Evolutionary conservation across 2,797 vertebrate genomes (phyloP), one percentile per base, ranked within the genome.

Genomic region (Manis pentadactyla): DNA sequence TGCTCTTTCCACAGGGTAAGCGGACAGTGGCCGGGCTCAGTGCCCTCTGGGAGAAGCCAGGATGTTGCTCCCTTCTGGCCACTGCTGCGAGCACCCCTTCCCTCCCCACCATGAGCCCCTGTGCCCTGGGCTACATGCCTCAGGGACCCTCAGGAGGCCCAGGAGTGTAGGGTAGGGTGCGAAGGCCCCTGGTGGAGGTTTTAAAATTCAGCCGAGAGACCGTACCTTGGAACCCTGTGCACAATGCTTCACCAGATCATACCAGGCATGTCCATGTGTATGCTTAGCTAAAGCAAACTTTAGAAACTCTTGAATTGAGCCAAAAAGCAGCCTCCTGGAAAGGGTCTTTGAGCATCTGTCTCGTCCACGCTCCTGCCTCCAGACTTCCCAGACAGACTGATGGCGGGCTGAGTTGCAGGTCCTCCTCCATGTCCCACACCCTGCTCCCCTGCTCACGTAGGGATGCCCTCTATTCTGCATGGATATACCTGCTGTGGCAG

Each of bases 341-440:
- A 77, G n/a, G 39, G 25, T 69, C 42, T 10, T 11, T 59, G 42
- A 90, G 78, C 25, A 9, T 15, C 49, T 8, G 0, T 39, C 49
- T 63, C 4, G 1, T 23, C 46, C 51, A 13, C 1, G 0, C n/a
- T 13, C n/a, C 75, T 51, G 11, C 17, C 17, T 69, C 39, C 11
- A 18, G 15, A 11, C 37, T 27, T 75, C 59, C 39, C 1, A 9
- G 29, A 34, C 7, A 39, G 29, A 7, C 25, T 49, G 39, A 66
- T 55, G 1, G 4, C 0, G 2, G 10, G 29, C 42, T 15, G 0
- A 34, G 25, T 29, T 31, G 18, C 21, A 37, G 10, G 27, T 15
- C 27, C 37, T 17, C 13, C 59, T 0, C 8, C 10, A 3, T 17
- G 27, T 39, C 8, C 13, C 1, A 5, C 21, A 13, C 4, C 13